Evolutionary conservation across 2,888 invertebrate species (phyloP).

Genomic region (Polydesmus complanatus): DNA sequence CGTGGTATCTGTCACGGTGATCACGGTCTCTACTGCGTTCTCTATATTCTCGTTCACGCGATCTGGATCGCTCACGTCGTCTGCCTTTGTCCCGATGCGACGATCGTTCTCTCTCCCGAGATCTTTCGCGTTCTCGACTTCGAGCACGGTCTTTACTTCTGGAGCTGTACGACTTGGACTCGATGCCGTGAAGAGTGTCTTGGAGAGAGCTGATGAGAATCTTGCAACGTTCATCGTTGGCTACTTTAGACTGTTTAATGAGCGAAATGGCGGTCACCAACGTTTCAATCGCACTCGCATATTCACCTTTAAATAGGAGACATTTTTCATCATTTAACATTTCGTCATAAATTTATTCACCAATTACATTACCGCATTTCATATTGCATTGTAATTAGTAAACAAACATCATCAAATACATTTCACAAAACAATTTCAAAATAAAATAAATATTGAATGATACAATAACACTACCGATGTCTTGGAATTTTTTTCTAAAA

Average conservation of each 20-base stretch:
- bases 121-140: constrained; percentile 62
- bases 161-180: constrained; percentile 87
- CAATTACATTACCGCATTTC: neutral
- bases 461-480: no score
- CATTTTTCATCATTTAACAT: neutral
- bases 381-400: neutral
- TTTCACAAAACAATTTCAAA: neutral
- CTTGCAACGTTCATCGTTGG: constrained; percentile 93
- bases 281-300: constrained; percentile 95
- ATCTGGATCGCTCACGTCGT: constrained; percentile 30
- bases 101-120: constrained; percentile 27
- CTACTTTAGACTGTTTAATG: constrained; percentile 94
- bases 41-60: constrained; percentile 44
- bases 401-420: neutral
- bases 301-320: constrained; percentile 50
- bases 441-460: no score
- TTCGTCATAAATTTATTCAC: neutral
- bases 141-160: constrained; percentile 38
- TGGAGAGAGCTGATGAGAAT: constrained; percentile 91
- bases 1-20: no score
- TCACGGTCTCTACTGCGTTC: constrained; percentile 35
- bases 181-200: constrained; percentile 92
- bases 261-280: constrained; percentile 95
- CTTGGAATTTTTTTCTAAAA: no score
- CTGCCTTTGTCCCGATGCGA: constrained; percentile 24